Conservation (phyloP, 2,797 vertebrate species). For the Steatocranus sp. region DNA sequence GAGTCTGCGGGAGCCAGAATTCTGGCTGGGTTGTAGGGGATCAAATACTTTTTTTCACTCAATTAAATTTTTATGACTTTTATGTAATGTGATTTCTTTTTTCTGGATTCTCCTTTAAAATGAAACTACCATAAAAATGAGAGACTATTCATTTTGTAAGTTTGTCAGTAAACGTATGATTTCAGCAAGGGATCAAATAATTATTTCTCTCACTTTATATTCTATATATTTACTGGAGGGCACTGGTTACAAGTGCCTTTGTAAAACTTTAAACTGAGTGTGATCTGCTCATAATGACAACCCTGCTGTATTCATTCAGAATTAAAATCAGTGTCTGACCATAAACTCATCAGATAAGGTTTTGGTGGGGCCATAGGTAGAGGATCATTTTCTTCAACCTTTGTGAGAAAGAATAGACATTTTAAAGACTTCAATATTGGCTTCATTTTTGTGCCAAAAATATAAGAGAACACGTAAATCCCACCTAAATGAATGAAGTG, state of each 20-base stretch:
- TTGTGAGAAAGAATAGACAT: background rate
- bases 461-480: background rate
- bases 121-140: background rate
- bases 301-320: background rate
- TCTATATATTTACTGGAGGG: background rate
- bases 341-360: background rate
- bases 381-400: background rate
- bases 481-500: background rate
- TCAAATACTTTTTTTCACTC: background rate
- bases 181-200: background rate
- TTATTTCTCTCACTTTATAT: background rate
- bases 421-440: background rate
- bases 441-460: background rate
- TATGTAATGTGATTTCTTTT: background rate
- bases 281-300: background rate
- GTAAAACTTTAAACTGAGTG: background rate
- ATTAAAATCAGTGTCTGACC: background rate
- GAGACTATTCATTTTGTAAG: background rate
- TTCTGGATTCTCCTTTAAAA: background rate
- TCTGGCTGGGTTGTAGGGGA: background rate
- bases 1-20: background rate
- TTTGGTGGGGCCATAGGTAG: background rate
- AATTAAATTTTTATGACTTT: background rate
- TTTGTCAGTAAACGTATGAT: background rate
- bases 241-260: background rate